phyloP scores from a whole-genome alignment of 2,113 vertebrate genomes.

The Columba livia region DNA sequence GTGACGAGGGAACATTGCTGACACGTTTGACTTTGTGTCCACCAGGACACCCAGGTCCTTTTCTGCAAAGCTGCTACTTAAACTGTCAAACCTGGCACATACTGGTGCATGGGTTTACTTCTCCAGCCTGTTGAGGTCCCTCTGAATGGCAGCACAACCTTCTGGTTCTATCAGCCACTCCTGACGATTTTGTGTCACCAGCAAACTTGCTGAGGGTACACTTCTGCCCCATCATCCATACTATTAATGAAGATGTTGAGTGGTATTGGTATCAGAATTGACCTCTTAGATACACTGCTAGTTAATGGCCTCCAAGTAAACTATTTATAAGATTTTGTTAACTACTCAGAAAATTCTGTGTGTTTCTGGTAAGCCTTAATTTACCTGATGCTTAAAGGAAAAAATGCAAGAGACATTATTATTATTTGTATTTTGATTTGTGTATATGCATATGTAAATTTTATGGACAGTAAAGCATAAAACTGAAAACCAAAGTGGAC shows the following conservation, averaged over 20 bases:
- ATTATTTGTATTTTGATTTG: neutral
- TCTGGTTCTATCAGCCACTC: neutral
- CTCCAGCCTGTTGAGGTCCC: neutral
- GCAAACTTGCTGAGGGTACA: neutral
- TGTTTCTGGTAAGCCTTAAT: neutral
- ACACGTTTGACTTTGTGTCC: neutral
- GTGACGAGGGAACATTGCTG: neutral
- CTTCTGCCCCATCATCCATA: neutral
- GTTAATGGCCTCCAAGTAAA: neutral
- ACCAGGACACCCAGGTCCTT: neutral
- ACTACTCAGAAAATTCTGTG: neutral
- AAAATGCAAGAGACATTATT: neutral
- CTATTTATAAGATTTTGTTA: neutral
- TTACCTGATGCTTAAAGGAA: neutral
- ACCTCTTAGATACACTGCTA: neutral
- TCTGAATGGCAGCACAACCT: neutral
- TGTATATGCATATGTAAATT: neutral
- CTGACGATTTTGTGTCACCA: neutral
- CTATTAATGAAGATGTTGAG: neutral
- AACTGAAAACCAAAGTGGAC: neutral
- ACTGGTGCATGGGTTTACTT: neutral
- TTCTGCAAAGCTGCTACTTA: neutral
- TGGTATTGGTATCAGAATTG: neutral
- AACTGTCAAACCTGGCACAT: too few relatives aligned
- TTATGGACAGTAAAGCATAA: neutral